These are phyloP conservation scores for Ylistrum balloti DNA, from an alignment of 1,140 invertebrate genomes.

Conservation along the genomic window DNA sequence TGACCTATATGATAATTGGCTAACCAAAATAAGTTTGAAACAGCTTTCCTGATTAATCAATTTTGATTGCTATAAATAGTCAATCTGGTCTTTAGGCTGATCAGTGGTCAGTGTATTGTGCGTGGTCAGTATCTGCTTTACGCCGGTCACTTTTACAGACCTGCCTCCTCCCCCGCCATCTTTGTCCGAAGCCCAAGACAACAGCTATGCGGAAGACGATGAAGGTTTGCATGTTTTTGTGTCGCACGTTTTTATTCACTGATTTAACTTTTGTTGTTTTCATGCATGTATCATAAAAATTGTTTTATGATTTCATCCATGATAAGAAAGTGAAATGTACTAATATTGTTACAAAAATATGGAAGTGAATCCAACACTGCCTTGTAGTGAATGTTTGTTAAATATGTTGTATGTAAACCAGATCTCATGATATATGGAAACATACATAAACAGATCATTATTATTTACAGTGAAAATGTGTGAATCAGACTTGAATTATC, in stretches of 20 bases:
- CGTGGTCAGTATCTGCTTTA: constrained; percentile 23
- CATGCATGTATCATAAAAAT: neutral
- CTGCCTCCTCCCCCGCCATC: constrained; percentile 47
- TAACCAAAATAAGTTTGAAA: neutral
- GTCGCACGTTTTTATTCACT: neutral
- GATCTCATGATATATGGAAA: no score
- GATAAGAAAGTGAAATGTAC: no score
- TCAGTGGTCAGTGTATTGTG: constrained; percentile 35
- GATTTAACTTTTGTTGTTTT: neutral
- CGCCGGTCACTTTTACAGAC: constrained; percentile 51
- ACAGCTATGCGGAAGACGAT: neutral
- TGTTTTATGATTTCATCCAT: neutral
- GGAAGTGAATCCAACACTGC: no score
- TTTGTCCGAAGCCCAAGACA: neutral
- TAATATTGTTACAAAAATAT: no score
- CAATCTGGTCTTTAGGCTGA: constrained; percentile 10
- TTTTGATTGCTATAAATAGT: constrained; percentile 29
- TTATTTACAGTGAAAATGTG: no score
- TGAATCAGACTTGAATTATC: no score
- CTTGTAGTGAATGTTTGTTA: no score
- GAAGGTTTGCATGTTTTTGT: constrained; percentile 38
- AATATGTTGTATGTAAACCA: no score
- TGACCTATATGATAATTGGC: neutral
- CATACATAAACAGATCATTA: no score
- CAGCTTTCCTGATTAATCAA: constrained; percentile 2